A percentile compares a stretch with the other conserved stretches of the same genome.
These are phyloP conservation scores for Chrysolina haemoptera DNA, from an alignment of 2,888 invertebrate genomes.

Conservation along the genomic window DNA sequence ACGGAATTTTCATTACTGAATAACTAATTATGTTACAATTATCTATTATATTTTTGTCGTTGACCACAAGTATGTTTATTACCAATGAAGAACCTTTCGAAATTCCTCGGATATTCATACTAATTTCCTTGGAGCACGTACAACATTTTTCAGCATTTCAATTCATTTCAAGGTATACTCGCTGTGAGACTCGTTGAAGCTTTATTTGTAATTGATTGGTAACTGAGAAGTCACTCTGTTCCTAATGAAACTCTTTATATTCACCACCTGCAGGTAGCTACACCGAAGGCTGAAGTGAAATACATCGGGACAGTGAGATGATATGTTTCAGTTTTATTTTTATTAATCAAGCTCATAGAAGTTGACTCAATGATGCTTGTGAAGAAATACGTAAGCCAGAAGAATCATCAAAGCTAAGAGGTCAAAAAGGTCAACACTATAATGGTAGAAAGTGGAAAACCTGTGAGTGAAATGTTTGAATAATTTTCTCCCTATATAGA, in stretches of 20 bases:
- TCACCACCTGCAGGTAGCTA: conserved; percentile 20
- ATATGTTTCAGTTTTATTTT: conserved; percentile 2
- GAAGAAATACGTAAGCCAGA: not conserved
- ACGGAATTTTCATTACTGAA: no score
- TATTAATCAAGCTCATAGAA: not conserved
- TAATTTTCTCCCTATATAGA: no score
- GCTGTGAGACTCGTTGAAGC: conserved; percentile 17
- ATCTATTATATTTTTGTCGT: no score
- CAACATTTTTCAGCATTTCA: conserved; percentile 13
- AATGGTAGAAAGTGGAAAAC: no score
- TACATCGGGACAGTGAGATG: conserved; percentile 8
- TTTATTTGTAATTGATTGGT: conserved; percentile 27
- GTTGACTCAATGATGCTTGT: not conserved
- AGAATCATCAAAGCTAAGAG: no score
- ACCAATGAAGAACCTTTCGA: not conserved
- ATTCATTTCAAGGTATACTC: conserved; percentile 12
- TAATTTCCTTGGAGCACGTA: conserved; percentile 3
- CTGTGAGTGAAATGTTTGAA: no score
- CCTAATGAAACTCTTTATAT: conserved; percentile 27
- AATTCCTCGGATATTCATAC: not conserved
- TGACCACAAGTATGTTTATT: no score
- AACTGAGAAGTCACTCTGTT: conserved; percentile 15
- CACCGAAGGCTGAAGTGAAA: conserved; percentile 8
- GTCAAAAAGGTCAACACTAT: no score
- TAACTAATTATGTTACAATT: no score